Conservation (phyloP, 2,113 vertebrate genomes). For the Rhadina sibilatrix region DNA sequence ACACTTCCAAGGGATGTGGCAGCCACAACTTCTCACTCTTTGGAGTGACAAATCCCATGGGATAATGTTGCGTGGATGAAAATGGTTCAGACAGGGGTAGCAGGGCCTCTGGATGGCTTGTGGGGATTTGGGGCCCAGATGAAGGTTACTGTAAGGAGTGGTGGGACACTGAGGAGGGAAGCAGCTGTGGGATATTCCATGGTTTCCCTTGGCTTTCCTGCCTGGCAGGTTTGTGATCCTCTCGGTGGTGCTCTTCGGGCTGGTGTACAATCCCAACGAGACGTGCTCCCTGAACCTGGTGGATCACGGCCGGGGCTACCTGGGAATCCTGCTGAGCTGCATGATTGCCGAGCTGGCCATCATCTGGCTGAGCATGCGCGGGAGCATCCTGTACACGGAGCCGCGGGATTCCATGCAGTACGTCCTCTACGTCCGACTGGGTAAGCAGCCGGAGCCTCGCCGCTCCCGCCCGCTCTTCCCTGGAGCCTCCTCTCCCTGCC, state of each 20-base stretch:
- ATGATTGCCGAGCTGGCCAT: constrained; percentile 98
- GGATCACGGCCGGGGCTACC: constrained; percentile 95
- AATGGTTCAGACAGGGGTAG: not conserved
- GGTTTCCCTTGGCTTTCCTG: not conserved
- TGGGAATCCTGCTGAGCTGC: constrained; percentile 97
- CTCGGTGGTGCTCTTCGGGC: constrained; percentile 95
- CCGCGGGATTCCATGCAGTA: constrained; percentile 98
- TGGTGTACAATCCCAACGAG: constrained; percentile 90
- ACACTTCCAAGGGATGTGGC: not conserved
- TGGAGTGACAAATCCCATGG: not conserved
- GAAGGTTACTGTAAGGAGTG: not conserved
- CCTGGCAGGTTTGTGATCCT: constrained; percentile 91
- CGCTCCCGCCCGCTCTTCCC: not conserved
- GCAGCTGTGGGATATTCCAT: not conserved
- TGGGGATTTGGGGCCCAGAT: not conserved
- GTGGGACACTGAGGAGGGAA: not conserved
- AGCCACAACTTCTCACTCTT: not conserved
- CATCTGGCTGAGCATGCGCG: constrained; percentile 99
- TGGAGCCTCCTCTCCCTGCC: not conserved
- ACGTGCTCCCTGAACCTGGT: constrained; percentile 94
- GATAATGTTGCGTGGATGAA: not conserved
- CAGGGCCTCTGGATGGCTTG: not conserved
- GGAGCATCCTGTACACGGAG: constrained; percentile 97
- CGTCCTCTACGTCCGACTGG: constrained; percentile 95
- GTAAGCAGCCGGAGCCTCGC: constrained; percentile 76